A percentile compares a stretch with the other conserved stretches of the same genome.
phyloP scores from a whole-genome alignment of 2,113 vertebrate species.

The Oreochromis niloticus region DNA sequence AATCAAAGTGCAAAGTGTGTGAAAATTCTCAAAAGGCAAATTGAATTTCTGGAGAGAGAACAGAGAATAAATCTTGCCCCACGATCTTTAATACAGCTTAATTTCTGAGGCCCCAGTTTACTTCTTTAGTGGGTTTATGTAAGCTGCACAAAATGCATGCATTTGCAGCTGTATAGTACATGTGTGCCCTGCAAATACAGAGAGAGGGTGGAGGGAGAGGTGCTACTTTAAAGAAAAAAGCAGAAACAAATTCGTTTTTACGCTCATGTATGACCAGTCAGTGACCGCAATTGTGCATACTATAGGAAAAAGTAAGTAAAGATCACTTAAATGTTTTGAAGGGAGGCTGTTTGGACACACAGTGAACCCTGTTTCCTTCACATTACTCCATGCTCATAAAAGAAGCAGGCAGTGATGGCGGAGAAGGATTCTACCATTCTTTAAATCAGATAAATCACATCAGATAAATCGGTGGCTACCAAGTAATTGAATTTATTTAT shows the following conservation, averaged over 20 bases:
- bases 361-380: neutral
- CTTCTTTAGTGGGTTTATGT: neutral
- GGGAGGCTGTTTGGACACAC: neutral
- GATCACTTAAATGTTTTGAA: neutral
- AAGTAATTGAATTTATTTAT: neutral
- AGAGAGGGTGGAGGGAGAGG: neutral
- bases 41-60: constrained; percentile 1
- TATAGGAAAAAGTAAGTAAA: neutral
- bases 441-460: neutral
- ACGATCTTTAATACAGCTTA: neutral
- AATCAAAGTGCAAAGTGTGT: neutral
- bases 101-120: neutral
- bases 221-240: neutral
- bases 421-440: neutral
- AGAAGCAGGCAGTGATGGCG: neutral
- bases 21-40: constrained; percentile 6
- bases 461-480: neutral
- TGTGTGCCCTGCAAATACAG: neutral
- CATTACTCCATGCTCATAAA: neutral
- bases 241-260: neutral
- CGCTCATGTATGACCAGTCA: neutral
- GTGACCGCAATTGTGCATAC: neutral
- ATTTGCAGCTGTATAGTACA: neutral
- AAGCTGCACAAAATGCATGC: neutral
- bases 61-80: neutral